A percentile compares a stretch with the other conserved stretches of the same genome.
These are phyloP conservation scores for Lasaia peninsularis DNA, from an alignment of 1,140 invertebrate species.

Conservation along the genomic window DNA sequence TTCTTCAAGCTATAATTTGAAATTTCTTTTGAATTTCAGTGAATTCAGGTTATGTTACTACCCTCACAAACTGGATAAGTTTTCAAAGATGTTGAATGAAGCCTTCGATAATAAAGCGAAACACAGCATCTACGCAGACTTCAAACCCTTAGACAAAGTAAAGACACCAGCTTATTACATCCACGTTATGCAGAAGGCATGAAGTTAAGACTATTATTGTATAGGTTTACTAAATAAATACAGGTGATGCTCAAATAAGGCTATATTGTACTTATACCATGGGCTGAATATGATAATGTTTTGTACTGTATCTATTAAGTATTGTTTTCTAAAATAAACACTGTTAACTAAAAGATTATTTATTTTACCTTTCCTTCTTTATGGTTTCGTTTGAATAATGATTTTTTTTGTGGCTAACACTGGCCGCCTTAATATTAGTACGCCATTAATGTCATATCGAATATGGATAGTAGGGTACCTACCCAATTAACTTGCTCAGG, in stretches of 20 bases:
- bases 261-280: too few relatives aligned
- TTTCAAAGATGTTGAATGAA: conserved; percentile 83
- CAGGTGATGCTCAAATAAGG: background rate
- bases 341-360: background rate
- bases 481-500: too few relatives aligned
- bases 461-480: too few relatives aligned
- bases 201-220: background rate
- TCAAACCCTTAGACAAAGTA: conserved; percentile 82
- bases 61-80: conserved; percentile 86
- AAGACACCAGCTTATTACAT: conserved; percentile 89
- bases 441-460: too few relatives aligned
- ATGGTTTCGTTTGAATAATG: too few relatives aligned
- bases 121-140: conserved; percentile 88
- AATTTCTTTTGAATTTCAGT: conserved; percentile 73
- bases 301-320: background rate
- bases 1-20: background rate
- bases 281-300: background rate
- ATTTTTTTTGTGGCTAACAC: too few relatives aligned
- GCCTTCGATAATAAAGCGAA: conserved; percentile 82
- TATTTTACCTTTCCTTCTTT: too few relatives aligned
- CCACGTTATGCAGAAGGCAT: conserved; percentile 85
- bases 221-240: background rate
- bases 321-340: conserved; percentile 3
- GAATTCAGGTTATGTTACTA: conserved; percentile 92
- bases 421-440: too few relatives aligned